Conservation (phyloP, 2,113 vertebrate genomes). For the Sturnira hondurensis region DNA sequence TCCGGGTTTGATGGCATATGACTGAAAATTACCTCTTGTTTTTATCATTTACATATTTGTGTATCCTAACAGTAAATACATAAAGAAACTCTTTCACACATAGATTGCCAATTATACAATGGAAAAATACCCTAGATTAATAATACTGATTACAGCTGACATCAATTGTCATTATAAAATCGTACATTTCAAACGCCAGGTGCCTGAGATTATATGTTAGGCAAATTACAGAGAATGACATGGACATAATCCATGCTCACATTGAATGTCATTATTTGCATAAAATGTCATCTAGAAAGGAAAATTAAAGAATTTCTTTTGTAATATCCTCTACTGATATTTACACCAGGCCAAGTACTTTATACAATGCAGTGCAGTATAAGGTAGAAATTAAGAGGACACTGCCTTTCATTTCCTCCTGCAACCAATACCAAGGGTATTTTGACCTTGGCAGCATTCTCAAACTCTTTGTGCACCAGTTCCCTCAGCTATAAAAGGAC, state of each 20-base stretch:
- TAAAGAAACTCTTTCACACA: background rate
- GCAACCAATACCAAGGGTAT: background rate
- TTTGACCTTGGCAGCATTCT: background rate
- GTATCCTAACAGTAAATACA: background rate
- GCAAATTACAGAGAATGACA: slow-evolving; percentile 12
- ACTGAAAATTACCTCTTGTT: slow-evolving; percentile 11
- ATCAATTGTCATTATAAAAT: background rate
- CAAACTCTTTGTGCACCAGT: background rate
- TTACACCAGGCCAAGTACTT: background rate
- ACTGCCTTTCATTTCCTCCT: background rate
- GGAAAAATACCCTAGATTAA: background rate
- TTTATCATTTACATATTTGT: slow-evolving; percentile 6
- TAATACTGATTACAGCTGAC: background rate
- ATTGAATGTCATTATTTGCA: background rate
- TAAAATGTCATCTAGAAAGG: background rate
- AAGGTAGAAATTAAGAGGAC: background rate
- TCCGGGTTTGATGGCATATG: background rate
- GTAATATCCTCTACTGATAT: background rate
- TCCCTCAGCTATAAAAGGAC: background rate
- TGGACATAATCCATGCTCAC: background rate
- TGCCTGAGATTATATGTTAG: background rate
- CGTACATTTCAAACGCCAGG: background rate
- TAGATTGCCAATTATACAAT: slow-evolving; percentile 5
- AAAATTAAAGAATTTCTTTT: slow-evolving; percentile 5
- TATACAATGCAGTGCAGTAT: background rate